A percentile compares a stretch with the other conserved stretches of the same genome.
phyloP scores from a whole-genome alignment of 2,113 vertebrate species.

The Eptesicus fuscus region DNA sequence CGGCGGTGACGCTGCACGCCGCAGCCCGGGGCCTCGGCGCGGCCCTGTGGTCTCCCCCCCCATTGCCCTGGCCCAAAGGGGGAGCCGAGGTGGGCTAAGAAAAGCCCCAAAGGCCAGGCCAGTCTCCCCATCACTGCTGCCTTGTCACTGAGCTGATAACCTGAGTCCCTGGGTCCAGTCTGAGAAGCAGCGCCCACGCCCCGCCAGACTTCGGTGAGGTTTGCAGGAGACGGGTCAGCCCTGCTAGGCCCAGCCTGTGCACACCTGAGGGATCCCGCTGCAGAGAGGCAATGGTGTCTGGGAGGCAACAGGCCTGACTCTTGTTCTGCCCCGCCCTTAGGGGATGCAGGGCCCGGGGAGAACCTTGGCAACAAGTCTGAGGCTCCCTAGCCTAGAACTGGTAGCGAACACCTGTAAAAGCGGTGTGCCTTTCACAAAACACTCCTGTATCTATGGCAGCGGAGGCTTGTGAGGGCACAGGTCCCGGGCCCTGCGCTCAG shows the following conservation, averaged over 20 bases:
- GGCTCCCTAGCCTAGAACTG: background rate
- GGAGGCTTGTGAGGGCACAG: background rate
- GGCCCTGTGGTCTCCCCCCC: rapidly evolving
- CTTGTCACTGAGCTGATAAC: rapidly evolving
- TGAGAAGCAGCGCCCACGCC: background rate
- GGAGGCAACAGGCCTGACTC: background rate
- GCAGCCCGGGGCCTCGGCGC: background rate
- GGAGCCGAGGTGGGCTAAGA: background rate
- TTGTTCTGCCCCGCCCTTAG: background rate
- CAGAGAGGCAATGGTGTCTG: background rate
- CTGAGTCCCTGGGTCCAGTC: background rate
- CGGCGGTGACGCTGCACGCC: rapidly evolving
- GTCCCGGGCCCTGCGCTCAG: background rate
- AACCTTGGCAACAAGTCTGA: background rate
- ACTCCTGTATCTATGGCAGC: background rate
- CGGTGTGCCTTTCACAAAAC: background rate
- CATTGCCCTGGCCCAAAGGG: rapidly evolving
- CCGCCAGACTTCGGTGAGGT: background rate
- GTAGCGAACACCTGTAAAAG: background rate
- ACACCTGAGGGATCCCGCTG: background rate
- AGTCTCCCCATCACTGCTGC: background rate
- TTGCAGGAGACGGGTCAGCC: background rate
- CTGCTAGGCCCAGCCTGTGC: background rate
- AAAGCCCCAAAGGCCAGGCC: background rate
- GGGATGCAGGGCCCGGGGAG: too few species aligned